These are phyloP conservation scores for Hypsibius dujardini DNA, from an alignment of 1,140 invertebrate species.

Conservation along the genomic window DNA sequence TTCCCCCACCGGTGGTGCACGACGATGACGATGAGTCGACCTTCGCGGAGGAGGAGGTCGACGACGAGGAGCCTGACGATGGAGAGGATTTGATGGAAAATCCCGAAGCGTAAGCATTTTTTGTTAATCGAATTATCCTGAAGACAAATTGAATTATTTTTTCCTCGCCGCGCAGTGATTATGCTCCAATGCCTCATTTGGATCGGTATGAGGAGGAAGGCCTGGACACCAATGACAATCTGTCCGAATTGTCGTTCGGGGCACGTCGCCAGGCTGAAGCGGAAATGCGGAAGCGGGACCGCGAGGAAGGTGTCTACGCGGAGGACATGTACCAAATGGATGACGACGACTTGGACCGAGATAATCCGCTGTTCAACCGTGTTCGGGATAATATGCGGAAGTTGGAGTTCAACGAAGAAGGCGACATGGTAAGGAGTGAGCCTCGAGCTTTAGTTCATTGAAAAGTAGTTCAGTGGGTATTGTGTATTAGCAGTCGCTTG, in stretches of 20 bases:
- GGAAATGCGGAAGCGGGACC: slow-evolving; percentile 63
- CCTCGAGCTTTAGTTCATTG: too few relatives aligned
- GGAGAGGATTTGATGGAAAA: slow-evolving; percentile 95
- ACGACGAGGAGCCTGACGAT: slow-evolving; percentile 67
- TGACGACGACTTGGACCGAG: background rate
- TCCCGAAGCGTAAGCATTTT: slow-evolving; percentile 64
- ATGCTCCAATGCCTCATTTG: slow-evolving; percentile 79
- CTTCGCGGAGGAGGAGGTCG: slow-evolving; percentile 29
- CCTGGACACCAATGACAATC: slow-evolving; percentile 76
- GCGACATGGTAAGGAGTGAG: background rate
- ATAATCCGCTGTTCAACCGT: slow-evolving; percentile 33
- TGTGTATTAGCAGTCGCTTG: too few relatives aligned
- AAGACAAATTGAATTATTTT: too few relatives aligned
- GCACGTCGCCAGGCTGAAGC: slow-evolving; percentile 71
- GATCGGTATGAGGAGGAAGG: slow-evolving; percentile 74
- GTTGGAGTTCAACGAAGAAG: background rate
- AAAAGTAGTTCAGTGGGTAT: too few relatives aligned
- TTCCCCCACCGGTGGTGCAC: background rate
- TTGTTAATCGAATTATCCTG: background rate
- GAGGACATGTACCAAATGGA: slow-evolving; percentile 23
- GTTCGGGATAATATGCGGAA: slow-evolving; percentile 25
- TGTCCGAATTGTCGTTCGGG: slow-evolving; percentile 56
- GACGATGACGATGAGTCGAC: slow-evolving; percentile 20
- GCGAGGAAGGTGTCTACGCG: slow-evolving; percentile 49
- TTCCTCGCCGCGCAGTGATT: slow-evolving; percentile 50